Percentiles rank a stretch among this genome's conserved stretches.
These are phyloP conservation scores for Lysandra coridon DNA, from an alignment of 2,888 invertebrate species.

Conservation along the genomic window DNA sequence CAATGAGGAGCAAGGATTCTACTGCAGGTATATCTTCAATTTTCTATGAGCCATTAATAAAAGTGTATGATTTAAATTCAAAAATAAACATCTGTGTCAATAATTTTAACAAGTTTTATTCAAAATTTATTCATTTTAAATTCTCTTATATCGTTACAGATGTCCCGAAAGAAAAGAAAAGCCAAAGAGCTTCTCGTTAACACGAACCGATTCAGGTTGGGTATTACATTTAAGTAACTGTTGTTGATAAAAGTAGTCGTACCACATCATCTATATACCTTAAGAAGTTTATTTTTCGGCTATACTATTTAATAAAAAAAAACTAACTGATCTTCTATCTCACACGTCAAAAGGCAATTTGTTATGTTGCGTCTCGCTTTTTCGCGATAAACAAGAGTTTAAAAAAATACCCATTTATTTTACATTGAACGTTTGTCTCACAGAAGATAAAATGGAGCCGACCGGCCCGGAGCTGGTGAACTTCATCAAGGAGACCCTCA, in stretches of 20 bases:
- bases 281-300: no score
- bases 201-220: conserved; percentile 64
- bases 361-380: background rate
- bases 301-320: no score
- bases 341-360: no score
- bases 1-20: conserved; percentile 54
- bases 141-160: conserved; percentile 48
- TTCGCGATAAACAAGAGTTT: background rate
- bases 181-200: conserved; percentile 59
- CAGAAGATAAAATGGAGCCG: conserved; percentile 61
- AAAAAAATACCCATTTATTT: background rate
- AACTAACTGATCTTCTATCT: no score
- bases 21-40: conserved; percentile 55
- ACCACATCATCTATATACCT: no score
- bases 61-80: no score
- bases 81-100: no score
- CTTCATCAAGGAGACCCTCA: conserved; percentile 94
- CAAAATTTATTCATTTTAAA: background rate
- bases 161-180: conserved; percentile 66
- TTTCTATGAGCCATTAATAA: background rate
- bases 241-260: background rate
- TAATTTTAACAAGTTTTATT: no score
- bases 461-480: conserved; percentile 86
- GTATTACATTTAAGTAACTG: background rate
- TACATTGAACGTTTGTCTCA: background rate